Evolutionary conservation across 1,140 invertebrate genomes (phyloP).

Genomic region (Drosophila elegans): DNA sequence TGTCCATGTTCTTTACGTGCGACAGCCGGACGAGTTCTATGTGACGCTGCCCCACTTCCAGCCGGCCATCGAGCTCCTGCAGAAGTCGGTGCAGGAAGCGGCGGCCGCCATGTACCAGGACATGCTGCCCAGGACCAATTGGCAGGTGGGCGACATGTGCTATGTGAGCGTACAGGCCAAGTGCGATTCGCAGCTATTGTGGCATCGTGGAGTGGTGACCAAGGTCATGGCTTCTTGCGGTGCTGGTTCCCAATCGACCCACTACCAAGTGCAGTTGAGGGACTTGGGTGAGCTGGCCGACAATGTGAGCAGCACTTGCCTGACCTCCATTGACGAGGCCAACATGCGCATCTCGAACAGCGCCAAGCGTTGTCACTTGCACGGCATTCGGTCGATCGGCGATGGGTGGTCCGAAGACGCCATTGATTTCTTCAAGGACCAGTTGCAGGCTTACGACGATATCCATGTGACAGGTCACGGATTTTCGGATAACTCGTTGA

Average conservation of each 20-base stretch:
- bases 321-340: conserved; percentile 26
- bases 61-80: conserved; percentile 13
- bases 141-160: conserved; percentile 52
- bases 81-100: conserved; percentile 17
- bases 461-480: conserved; percentile 23
- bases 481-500: neutral
- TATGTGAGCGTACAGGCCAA: conserved; percentile 29
- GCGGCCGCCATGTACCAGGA: conserved; percentile 7
- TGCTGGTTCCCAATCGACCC: neutral
- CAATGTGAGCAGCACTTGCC: neutral
- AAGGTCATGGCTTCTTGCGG: neutral
- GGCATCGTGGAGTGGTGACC: conserved; percentile 52
- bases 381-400: conserved; percentile 18
- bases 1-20: conserved; percentile 34
- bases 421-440: conserved; percentile 44
- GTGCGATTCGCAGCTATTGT: conserved; percentile 23
- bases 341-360: conserved; percentile 9
- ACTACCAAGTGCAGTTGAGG: conserved; percentile 40
- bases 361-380: conserved; percentile 41
- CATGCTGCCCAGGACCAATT: neutral
- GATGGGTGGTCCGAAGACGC: conserved; percentile 21
- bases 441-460: conserved; percentile 22
- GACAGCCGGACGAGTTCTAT: conserved; percentile 72
- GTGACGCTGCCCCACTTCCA: conserved; percentile 50
- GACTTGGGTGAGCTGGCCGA: conserved; percentile 50